Percentiles rank a stretch among this genome's conserved stretches.
phyloP scores from a whole-genome alignment of 2,113 vertebrate genomes.

The Parus major region DNA sequence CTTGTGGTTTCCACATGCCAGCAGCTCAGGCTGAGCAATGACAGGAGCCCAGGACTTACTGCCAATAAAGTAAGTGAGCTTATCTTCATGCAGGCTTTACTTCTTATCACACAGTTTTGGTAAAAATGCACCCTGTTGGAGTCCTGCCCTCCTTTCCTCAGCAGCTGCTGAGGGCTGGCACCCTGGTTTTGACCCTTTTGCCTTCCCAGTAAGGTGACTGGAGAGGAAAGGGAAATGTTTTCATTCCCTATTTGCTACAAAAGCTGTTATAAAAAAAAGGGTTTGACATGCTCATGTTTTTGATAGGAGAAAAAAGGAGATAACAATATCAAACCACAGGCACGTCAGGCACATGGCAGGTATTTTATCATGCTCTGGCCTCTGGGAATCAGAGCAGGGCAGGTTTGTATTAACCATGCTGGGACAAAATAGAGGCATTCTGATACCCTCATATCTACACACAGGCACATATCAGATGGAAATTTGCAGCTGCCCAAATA shows the following conservation, averaged over 20 bases:
- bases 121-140: not conserved
- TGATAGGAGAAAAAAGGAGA: not conserved
- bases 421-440: not conserved
- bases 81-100: accelerated
- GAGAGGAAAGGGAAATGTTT: not conserved
- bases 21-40: not conserved
- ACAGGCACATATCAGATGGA: not conserved
- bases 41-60: not conserved
- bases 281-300: not conserved
- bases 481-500: not conserved
- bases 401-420: not conserved
- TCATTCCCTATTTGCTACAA: not conserved
- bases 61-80: not conserved
- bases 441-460: not conserved
- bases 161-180: not conserved
- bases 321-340: not conserved
- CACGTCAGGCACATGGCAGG: accelerated
- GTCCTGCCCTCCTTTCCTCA: not conserved
- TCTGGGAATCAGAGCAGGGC: not conserved
- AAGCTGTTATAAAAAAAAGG: not conserved
- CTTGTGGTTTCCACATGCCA: not conserved
- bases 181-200: not conserved
- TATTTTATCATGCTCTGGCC: not conserved
- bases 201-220: not conserved
- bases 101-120: not conserved